Percentiles rank a stretch among this genome's conserved stretches.
Evolutionary conservation across 2,888 invertebrate species (phyloP).

Genomic region (Diabrotica balteata): DNA sequence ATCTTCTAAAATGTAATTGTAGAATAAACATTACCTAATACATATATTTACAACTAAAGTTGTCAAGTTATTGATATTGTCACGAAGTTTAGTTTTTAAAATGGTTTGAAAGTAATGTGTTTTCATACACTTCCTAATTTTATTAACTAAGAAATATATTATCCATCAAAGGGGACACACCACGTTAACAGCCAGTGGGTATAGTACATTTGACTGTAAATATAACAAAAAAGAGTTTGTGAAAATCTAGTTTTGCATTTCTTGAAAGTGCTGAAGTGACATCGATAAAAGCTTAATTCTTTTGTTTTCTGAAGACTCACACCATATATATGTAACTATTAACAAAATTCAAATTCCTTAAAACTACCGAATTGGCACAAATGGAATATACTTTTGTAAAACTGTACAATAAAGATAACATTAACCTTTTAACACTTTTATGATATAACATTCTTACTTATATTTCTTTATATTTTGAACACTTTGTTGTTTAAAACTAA

Average conservation of each 20-base stretch:
- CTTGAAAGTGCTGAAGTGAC: constrained; percentile 15
- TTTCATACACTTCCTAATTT: too few species aligned
- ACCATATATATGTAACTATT: constrained; percentile 2
- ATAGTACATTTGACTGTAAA: constrained; percentile 55
- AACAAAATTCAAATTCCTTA: background rate
- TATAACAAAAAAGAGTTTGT: constrained; percentile 28
- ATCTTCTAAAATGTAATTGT: too few species aligned
- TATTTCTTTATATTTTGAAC: background rate
- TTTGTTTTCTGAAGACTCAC: background rate
- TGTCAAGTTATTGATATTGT: too few species aligned
- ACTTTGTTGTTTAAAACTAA: background rate
- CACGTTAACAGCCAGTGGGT: constrained; percentile 57
- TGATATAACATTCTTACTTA: constrained; percentile 1
- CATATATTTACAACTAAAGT: too few species aligned
- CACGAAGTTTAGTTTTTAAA: too few species aligned
- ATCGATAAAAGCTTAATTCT: constrained; percentile 17
- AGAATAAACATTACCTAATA: too few species aligned
- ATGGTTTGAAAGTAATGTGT: too few species aligned
- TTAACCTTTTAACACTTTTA: constrained; percentile 8
- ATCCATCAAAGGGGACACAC: constrained; percentile 17
- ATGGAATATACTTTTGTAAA: constrained; percentile 12
- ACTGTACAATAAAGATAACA: constrained; percentile 13
- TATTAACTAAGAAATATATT: background rate
- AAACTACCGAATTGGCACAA: constrained; percentile 10
- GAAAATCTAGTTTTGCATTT: constrained; percentile 24